Evolutionary conservation across 1,140 invertebrate species (phyloP).

Genomic region (Bombus turneri): DNA sequence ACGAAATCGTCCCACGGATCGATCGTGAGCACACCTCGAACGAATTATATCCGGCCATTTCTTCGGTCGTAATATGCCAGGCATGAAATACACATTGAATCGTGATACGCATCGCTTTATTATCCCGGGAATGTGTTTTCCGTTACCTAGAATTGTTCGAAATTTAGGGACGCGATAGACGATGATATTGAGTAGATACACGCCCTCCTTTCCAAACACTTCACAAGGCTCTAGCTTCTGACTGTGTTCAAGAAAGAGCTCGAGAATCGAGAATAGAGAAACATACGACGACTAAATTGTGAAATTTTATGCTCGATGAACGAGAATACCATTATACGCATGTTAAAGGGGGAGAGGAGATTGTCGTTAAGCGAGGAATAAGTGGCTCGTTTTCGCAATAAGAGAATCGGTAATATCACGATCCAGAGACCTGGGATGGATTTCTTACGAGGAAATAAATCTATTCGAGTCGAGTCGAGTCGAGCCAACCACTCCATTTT

Average conservation of each 20-base stretch:
- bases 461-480: neutral
- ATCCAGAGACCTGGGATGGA: neutral
- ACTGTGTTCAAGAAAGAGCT: neutral
- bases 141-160: neutral
- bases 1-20: neutral
- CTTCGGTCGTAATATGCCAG: neutral
- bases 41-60: constrained; percentile 23
- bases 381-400: constrained; percentile 48
- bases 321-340: constrained; percentile 9
- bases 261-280: neutral
- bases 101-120: constrained; percentile 17
- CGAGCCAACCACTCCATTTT: neutral
- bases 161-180: neutral
- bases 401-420: constrained; percentile 10
- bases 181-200: neutral
- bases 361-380: constrained; percentile 13
- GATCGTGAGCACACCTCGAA: neutral
- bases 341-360: neutral
- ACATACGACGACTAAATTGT: neutral
- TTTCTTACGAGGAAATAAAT: neutral
- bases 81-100: neutral
- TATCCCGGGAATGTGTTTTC: neutral
- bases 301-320: neutral
- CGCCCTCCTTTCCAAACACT: neutral
- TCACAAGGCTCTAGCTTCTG: neutral